Evolutionary conservation across 2,888 invertebrate genomes (phyloP), one percentile per base, ranked within the genome.

Genomic region (Melipona bicolor): DNA sequence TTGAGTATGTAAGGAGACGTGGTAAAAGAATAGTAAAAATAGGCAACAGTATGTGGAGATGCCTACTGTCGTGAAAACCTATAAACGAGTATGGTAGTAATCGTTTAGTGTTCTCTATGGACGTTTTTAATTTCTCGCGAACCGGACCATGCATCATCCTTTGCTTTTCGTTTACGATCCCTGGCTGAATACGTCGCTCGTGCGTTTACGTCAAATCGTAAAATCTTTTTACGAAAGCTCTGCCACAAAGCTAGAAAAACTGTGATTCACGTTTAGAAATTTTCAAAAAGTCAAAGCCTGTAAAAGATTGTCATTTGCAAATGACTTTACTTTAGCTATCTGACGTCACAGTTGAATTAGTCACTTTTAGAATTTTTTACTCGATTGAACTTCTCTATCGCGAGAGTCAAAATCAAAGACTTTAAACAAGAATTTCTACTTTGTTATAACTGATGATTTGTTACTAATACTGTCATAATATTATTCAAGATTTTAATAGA

Each of bases 21-120:
- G 19, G 50, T 32, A 21, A 50, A 24, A 43, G 32, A 17, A 50
- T 32, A 73, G 27, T 24, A 27, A 27, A 73, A 73, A 27, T 27
- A 21, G 21, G 13, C 50, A 73, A 62, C 27, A 50, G 49, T 62
- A 32, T 62, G 27, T 27, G 17, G 21, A 61, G 32, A 49, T n/a
- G 59, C 19, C 27, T 27, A 27, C 27, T 27, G 27, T 73, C 62
- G 50, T 73, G 1, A 1, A 73, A 73, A 73, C 27, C 49, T 62
- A 9, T 62, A 49, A 72, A 72, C 72, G 32, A 62, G 61, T 11
- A 27, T 21, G 13, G 4, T 61, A 50, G 50, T 17, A 50, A 62
- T 36, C 72, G 32, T 73, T 73, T 27, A 61, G 50, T 50, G n/a
- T 72, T 72, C 49, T 61, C n/a, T 32, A 62, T 50, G n/a, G 21